Percentiles rank a stretch among this genome's conserved stretches.
Evolutionary conservation across 2,888 invertebrate species (phyloP).

Genomic region (Onchidella celtica): DNA sequence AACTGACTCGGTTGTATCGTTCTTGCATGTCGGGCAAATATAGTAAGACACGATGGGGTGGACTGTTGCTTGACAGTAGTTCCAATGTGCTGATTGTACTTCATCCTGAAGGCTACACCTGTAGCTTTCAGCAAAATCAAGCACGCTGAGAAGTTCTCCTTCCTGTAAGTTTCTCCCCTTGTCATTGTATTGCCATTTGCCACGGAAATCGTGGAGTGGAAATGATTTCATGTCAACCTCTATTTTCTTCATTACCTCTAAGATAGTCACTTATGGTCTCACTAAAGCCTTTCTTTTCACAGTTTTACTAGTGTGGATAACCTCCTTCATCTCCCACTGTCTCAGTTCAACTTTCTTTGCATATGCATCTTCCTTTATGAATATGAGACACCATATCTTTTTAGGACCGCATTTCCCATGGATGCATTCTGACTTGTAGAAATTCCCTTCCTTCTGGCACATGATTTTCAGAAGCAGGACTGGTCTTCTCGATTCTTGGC

Average conservation of each 20-base stretch:
- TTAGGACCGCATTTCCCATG: neutral
- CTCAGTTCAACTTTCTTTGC: neutral
- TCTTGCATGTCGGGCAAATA: neutral
- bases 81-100: constrained; percentile 31
- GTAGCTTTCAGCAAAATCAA: constrained; percentile 31
- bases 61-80: constrained; percentile 6
- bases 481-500: neutral
- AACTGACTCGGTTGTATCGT: neutral
- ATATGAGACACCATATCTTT: neutral
- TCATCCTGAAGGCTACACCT: constrained; percentile 18
- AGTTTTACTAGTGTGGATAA: too few species aligned
- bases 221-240: too few species aligned
- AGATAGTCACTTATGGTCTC: too few species aligned
- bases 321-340: neutral
- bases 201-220: neutral
- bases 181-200: constrained; percentile 16
- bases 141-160: neutral
- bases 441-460: neutral
- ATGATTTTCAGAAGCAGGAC: neutral
- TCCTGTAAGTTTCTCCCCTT: neutral
- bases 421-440: neutral
- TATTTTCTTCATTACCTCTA: too few species aligned
- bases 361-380: neutral
- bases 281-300: too few species aligned
- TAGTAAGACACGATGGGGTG: constrained; percentile 5